Conservation (phyloP, 1,140 invertebrate genomes). For the Galleria mellonella region DNA sequence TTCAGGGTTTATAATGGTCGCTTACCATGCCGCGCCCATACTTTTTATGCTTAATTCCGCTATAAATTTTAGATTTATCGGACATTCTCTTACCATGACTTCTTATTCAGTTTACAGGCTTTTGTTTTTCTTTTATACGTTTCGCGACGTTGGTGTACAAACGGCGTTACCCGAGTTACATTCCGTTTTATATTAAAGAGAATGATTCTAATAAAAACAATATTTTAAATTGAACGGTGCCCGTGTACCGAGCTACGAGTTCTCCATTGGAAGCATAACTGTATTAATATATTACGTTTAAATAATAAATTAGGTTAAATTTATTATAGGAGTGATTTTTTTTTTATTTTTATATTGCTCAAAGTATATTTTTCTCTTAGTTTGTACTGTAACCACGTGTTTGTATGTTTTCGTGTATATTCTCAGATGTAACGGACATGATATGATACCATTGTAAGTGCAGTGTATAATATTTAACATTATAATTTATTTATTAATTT, state of each 20-base stretch:
- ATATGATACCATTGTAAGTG: conserved; percentile 63
- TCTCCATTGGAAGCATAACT: conserved; percentile 1
- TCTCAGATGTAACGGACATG: conserved; percentile 56
- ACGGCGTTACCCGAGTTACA: too few species aligned
- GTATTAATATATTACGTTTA: conserved; percentile 5
- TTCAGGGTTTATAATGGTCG: too few species aligned
- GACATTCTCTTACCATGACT: too few species aligned
- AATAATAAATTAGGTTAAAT: conserved; percentile 26
- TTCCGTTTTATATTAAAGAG: too few species aligned
- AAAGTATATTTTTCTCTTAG: conserved; percentile 53
- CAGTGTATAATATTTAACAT: conserved; percentile 70
- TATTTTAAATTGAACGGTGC: not conserved
- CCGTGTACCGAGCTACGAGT: not conserved
- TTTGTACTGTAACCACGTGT: conserved; percentile 56
- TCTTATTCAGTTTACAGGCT: too few species aligned
- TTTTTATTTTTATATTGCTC: conserved; percentile 71
- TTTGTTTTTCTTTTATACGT: too few species aligned
- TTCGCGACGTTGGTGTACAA: too few species aligned
- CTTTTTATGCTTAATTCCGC: too few species aligned
- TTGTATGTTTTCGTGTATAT: conserved; percentile 62
- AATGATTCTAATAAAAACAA: too few species aligned
- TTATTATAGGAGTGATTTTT: conserved; percentile 49
- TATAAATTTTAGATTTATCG: too few species aligned
- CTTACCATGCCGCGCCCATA: too few species aligned
- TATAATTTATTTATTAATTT: conserved; percentile 74